Base-by-base conservation (phyloP, 2,888 invertebrate species). In the Drosophila helvetica region DNA sequence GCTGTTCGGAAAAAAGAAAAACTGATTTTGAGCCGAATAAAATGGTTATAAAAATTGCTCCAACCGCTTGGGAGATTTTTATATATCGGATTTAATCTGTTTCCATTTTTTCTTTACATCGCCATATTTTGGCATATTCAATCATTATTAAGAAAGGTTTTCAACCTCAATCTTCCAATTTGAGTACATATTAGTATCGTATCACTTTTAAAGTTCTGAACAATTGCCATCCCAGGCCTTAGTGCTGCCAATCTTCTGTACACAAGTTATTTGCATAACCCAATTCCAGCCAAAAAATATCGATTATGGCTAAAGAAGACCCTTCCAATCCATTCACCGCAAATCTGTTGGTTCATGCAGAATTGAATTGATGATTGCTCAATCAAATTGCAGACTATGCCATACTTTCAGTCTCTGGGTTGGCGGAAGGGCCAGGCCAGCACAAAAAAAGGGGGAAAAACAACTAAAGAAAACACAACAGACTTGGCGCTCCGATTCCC, bases 311-410 rank as follows among this genome's bases (percentile, higher is more conserved):
- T 12, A n/a, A 6, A 4, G 38, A 38, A n/a, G 46, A 47, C 4
- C 12, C n/a, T 33, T 15, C 30, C n/a, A 19, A 47, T 42, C 18
- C 27, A 38, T 48, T 48, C 42, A 10, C 61, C 33, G 27, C 64
- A 45, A 64, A 52, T 55, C 57, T 55, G 64, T 83, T 75, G 52
- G 62, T 80, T 86, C 62, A 70, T 64, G 85, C 78, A 50, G 76
- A 71, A 84, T 78, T 73, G 76, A 71, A 84, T 78, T 73, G 84
- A 74, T 83, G 84, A 84, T 83, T 83, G 73, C 78, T 80, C 78
- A 88, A 88, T 86, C 78, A 70, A 56, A 74, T 54, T 48, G 76
- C 67, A 33, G 25, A 25, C 38, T 27, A 22, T 5, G 1, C 19
- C 22, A 22, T 22, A 45, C 65, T 7, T 9, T 17, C 19, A 12